phyloP scores from a whole-genome alignment of 2,888 invertebrate species.

The Lithophane socia region DNA sequence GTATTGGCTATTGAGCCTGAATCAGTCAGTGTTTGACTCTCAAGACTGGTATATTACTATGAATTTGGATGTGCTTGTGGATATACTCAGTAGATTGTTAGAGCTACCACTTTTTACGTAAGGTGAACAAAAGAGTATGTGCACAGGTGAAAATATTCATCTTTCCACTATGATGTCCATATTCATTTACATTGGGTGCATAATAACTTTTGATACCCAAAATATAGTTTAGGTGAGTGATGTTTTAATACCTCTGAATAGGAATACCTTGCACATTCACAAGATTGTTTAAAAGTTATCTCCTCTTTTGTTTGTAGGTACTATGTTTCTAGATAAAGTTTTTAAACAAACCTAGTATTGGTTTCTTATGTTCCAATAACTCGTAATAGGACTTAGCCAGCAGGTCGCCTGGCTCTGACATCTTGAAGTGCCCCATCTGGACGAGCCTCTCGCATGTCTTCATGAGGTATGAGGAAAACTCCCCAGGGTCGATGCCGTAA shows the following conservation, averaged over 20 bases:
- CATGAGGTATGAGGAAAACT: slow-evolving; percentile 98
- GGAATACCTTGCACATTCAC: background rate
- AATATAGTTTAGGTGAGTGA: background rate
- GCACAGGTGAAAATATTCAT: background rate
- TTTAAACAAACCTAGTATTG: slow-evolving; percentile 94
- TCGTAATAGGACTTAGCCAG: slow-evolving; percentile 98
- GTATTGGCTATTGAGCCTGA: background rate
- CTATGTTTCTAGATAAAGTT: background rate
- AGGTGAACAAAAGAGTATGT: background rate
- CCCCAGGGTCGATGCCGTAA: slow-evolving; percentile 99
- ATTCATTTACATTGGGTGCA: background rate
- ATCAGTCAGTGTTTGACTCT: background rate
- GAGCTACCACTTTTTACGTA: too few relatives aligned
- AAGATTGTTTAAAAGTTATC: too few relatives aligned
- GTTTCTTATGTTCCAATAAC: slow-evolving; percentile 97
- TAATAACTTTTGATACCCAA: slow-evolving; percentile 1
- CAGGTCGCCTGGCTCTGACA: slow-evolving; percentile 96
- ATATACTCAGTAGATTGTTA: background rate
- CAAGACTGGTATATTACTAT: background rate
- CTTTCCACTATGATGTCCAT: background rate
- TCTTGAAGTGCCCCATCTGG: slow-evolving; percentile 96
- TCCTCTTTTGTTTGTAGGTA: background rate
- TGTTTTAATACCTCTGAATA: background rate
- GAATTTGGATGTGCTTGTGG: background rate
- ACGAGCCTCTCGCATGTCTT: slow-evolving; percentile 98